Conservation (phyloP, 2,888 invertebrate genomes). For the Mycogona germanica region DNA sequence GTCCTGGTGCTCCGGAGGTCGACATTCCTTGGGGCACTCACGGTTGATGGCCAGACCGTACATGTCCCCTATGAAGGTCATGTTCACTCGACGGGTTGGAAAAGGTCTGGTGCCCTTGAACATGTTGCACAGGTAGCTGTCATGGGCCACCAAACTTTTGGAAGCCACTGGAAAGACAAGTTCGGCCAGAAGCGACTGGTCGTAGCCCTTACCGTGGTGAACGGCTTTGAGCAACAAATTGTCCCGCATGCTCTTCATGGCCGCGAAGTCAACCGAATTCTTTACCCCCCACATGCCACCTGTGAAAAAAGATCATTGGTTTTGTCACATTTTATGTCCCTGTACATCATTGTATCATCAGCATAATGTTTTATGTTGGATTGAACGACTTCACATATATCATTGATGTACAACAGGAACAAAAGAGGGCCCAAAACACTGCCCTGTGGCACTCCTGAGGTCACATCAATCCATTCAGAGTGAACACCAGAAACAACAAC, state of each 20-base stretch:
- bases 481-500: too few relatives aligned
- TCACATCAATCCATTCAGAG: too few relatives aligned
- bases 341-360: too few relatives aligned
- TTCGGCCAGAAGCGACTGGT: constrained; percentile 2
- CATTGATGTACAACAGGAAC: too few relatives aligned
- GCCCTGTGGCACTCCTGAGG: too few relatives aligned
- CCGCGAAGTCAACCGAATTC: background rate
- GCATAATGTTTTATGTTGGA: too few relatives aligned
- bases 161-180: constrained; percentile 9
- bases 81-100: constrained; percentile 7
- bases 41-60: background rate
- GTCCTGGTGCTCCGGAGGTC: constrained; percentile 8
- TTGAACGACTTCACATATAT: too few relatives aligned
- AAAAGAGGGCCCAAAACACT: too few relatives aligned
- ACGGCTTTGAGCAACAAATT: background rate
- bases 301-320: background rate
- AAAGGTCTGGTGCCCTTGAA: constrained; percentile 4
- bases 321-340: too few relatives aligned
- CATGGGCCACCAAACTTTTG: constrained; percentile 8
- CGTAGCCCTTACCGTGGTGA: constrained; percentile 7
- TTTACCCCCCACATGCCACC: constrained; percentile 16
- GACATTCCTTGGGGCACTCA: constrained; percentile 9
- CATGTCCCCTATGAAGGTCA: constrained; percentile 11
- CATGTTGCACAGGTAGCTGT: constrained; percentile 3
- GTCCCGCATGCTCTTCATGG: constrained; percentile 4